Conservation (phyloP, 2,797 vertebrate genomes). For the Ciconia nigra region DNA sequence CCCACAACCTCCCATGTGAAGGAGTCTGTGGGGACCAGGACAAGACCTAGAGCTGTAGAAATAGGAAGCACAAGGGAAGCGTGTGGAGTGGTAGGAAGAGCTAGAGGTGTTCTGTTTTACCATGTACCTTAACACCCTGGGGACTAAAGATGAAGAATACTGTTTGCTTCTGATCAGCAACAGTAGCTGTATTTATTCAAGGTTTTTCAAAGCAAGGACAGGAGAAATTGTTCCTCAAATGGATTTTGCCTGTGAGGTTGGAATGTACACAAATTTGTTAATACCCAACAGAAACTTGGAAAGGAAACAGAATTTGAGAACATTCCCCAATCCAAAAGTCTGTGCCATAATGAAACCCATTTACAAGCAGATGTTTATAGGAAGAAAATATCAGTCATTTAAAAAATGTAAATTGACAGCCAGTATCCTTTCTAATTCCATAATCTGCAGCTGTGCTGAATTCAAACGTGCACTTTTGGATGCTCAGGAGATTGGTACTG, state of each 20-base stretch:
- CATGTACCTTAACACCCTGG: background rate
- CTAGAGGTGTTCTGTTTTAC: background rate
- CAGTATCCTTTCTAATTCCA: conserved; percentile 44
- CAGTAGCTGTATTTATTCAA: background rate
- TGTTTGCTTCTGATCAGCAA: background rate
- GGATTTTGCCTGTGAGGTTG: background rate
- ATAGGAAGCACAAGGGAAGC: background rate
- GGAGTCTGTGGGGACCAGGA: background rate
- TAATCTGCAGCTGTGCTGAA: conserved; percentile 29
- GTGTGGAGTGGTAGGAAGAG: background rate
- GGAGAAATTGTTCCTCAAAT: background rate
- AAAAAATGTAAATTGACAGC: conserved; percentile 47
- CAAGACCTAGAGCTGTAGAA: background rate
- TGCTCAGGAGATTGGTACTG: background rate
- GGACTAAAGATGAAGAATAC: background rate
- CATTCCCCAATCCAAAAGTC: background rate
- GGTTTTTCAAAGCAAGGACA: background rate
- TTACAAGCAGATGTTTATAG: conserved; percentile 41
- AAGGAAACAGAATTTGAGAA: conserved; percentile 1
- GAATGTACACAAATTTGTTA: background rate
- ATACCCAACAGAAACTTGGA: background rate
- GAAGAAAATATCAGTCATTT: conserved; percentile 31
- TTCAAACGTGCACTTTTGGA: background rate
- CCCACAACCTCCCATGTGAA: background rate
- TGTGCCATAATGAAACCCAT: background rate